A percentile compares a stretch with the other conserved stretches of the same genome.
Evolutionary conservation across 2,888 invertebrate genomes (phyloP).

Genomic region (Plagodis dolabraria): DNA sequence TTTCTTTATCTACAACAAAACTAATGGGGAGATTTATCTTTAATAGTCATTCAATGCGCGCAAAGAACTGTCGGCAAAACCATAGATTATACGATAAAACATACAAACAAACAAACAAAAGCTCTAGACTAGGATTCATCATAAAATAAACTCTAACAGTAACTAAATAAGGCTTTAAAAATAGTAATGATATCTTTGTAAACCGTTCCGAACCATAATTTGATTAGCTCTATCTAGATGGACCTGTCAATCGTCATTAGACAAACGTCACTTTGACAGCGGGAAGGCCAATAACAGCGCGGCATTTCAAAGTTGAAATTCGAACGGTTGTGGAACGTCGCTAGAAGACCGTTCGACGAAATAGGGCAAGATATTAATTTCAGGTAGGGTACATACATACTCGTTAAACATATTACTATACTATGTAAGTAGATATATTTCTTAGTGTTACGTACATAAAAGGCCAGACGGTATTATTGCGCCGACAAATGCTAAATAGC

Average conservation of each 20-base stretch:
- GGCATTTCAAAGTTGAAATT: constrained; percentile 35
- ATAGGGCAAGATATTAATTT: constrained; percentile 6
- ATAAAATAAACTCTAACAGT: constrained; percentile 9
- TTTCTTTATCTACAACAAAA: constrained; percentile 40
- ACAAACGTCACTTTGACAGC: constrained; percentile 66
- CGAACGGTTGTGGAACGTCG: constrained; percentile 19
- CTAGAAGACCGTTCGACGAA: constrained; percentile 7
- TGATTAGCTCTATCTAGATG: constrained; percentile 80
- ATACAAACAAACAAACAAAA: constrained; percentile 38
- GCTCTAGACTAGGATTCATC: not conserved
- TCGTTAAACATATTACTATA: too few species aligned
- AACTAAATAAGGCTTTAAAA: constrained; percentile 6
- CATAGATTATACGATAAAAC: constrained; percentile 48
- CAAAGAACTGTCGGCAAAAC: constrained; percentile 62
- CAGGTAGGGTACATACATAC: not conserved
- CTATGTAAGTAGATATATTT: too few species aligned
- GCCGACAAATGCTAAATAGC: too few species aligned
- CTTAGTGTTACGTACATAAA: too few species aligned
- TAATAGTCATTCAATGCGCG: constrained; percentile 57
- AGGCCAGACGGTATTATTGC: too few species aligned
- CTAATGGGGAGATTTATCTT: constrained; percentile 57
- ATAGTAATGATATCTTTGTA: constrained; percentile 29
- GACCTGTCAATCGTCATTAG: constrained; percentile 74
- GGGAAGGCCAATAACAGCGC: constrained; percentile 50
- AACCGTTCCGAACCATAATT: constrained; percentile 51